A percentile compares a stretch with the other conserved stretches of the same genome.
phyloP scores from a whole-genome alignment of 2,113 vertebrate genomes.

The Rhodinocichla rosea region DNA sequence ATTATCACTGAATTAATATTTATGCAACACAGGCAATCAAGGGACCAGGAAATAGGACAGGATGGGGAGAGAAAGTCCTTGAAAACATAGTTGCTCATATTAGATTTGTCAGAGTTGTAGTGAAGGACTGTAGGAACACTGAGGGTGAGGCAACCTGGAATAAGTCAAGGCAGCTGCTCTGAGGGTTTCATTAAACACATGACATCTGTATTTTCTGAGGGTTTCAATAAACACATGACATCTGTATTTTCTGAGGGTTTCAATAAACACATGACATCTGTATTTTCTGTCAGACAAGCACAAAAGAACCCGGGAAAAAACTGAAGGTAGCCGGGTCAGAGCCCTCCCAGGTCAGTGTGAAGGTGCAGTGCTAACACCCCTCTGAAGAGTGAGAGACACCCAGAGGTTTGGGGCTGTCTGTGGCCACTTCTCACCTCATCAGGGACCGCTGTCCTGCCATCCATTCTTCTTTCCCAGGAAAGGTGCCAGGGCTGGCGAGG shows the following conservation, averaged over 20 bases:
- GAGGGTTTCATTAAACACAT: neutral
- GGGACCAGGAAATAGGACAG: neutral
- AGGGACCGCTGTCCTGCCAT: neutral
- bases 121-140: neutral
- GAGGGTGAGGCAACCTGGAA: neutral
- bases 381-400: neutral
- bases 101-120: neutral
- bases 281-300: neutral
- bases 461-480: neutral
- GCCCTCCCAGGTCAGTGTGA: neutral
- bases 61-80: neutral
- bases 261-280: neutral
- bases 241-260: neutral
- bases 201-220: neutral
- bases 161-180: neutral
- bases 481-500: neutral
- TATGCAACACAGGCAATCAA: neutral
- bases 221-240: too few relatives aligned
- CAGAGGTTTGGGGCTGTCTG: accelerated
- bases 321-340: neutral
- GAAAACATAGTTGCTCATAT: neutral
- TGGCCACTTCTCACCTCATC: neutral
- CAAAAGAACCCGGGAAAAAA: neutral
- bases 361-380: accelerated
- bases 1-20: neutral